Evolutionary conservation across 2,113 vertebrate species (phyloP).

Genomic region (Emydocephalus ijimae): DNA sequence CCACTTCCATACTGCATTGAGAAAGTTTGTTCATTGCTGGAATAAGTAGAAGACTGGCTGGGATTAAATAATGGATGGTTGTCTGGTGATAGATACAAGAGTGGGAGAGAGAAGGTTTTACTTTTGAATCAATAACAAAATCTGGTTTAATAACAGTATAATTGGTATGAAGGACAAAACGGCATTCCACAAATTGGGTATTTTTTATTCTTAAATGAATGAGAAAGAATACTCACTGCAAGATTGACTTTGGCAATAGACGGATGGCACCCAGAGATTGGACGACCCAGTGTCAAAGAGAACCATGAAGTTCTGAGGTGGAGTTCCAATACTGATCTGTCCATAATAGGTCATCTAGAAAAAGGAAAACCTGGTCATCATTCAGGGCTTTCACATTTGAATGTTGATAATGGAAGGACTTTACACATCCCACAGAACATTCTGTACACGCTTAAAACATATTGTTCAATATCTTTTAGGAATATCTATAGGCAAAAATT

Average conservation of each 20-base stretch:
- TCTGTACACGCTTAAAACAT: not conserved
- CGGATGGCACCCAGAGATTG: constrained; percentile 59
- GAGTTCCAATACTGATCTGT: constrained; percentile 59
- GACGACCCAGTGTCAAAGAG: constrained; percentile 62
- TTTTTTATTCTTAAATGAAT: not conserved
- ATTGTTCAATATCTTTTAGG: not conserved
- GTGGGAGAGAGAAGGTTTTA: not conserved
- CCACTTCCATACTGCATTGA: constrained; percentile 60
- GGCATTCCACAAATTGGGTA: not conserved
- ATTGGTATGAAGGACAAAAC: not conserved
- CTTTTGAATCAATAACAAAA: not conserved
- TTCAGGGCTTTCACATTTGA: not conserved
- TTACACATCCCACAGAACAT: not conserved
- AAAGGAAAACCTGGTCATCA: not conserved
- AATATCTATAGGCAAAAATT: not conserved
- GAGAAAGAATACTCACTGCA: constrained; percentile 51
- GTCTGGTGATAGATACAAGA: constrained; percentile 38
- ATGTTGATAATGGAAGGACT: not conserved
- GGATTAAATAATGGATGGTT: constrained; percentile 59
- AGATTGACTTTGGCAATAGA: constrained; percentile 53
- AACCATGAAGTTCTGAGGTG: constrained; percentile 60
- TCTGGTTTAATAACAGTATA: not conserved
- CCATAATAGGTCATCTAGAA: constrained; percentile 55
- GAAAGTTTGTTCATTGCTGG: constrained; percentile 45
- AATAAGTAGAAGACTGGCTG: constrained; percentile 56